Evolutionary conservation across 2,888 invertebrate species (phyloP), one percentile per base, ranked within the genome.

Genomic region (Andrena chrysosceles): DNA sequence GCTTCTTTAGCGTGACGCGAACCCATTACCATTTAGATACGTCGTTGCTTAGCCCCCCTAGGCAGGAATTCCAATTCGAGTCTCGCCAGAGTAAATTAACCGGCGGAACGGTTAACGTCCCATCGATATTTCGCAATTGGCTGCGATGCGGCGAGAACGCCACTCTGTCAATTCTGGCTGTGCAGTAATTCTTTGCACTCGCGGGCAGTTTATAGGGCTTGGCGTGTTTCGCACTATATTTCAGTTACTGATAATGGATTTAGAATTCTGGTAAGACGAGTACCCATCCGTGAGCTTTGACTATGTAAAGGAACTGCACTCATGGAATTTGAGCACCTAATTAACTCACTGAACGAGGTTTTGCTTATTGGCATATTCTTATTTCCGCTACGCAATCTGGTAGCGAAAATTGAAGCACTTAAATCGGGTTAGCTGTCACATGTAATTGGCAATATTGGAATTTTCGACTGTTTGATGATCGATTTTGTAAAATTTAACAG

Each of bases 1-100:
- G 79, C 49, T 79, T 70, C 70, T 79, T 79, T 70, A 20, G 59
- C 81, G 66, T 81, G 81, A 81, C 80, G 26, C 20, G 54, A 62
- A 16, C 33, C 80, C 59, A 81, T 81, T 80, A 81, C 72, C 80
- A 81, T 81, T 81, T 81, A 80, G 71, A 80, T 81, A 62, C 81
- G 59, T 59, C 66, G 81, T 23, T 60, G 71, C 80, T 49, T 52
- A 67, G 67, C 81, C 72, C 20, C 26, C 10, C 54, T 71, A 56
- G 80, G 49, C 80, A 33, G 80, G 64, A 80, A 81, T 81, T 81
- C 81, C 48, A 71, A 81, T 80, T 81, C 81, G 81, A 56, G 62
- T 54, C 52, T 48, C 4, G 66, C 66, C 13, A 33, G 54, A 56
- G 56, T 62, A 68, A 81, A 81, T 81, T 81, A 42, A 80, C 81